phyloP scores from a whole-genome alignment of 2,888 invertebrate species.

The Andrena praecox region DNA sequence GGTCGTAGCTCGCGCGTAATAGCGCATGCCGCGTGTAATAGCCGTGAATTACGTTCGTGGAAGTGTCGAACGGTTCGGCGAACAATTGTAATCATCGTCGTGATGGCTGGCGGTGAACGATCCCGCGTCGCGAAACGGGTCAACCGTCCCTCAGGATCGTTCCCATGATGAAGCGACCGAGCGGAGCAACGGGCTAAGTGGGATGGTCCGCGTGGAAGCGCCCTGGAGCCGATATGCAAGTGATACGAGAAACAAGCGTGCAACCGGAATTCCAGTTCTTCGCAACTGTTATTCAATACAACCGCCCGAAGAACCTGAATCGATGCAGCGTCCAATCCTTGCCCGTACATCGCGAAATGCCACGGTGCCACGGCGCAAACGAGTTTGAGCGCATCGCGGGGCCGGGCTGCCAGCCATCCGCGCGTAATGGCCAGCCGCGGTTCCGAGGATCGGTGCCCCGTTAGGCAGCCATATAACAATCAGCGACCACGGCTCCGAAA shows the following conservation, averaged over 20 bases:
- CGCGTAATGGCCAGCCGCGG: conserved; percentile 22
- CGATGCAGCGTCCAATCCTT: background rate
- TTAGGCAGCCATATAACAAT: conserved; percentile 46
- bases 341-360: background rate
- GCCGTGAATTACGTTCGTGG: conserved; percentile 28
- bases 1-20: conserved; percentile 23
- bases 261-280: too few relatives aligned
- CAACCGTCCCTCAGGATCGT: background rate
- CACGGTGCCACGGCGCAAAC: background rate
- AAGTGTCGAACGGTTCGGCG: conserved; percentile 23
- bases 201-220: too few relatives aligned
- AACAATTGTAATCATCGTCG: conserved; percentile 25
- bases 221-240: too few relatives aligned
- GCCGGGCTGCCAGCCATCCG: background rate
- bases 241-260: too few relatives aligned
- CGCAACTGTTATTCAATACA: too few relatives aligned
- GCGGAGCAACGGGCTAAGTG: too few relatives aligned
- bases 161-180: too few relatives aligned
- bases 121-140: background rate
- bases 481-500: conserved; percentile 31
- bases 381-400: background rate
- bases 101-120: too few relatives aligned
- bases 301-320: too few relatives aligned
- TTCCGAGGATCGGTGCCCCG: conserved; percentile 1
- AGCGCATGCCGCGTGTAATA: conserved; percentile 26